Conservation (phyloP, 2,888 invertebrate genomes). For the Dichetophora obliterata region DNA sequence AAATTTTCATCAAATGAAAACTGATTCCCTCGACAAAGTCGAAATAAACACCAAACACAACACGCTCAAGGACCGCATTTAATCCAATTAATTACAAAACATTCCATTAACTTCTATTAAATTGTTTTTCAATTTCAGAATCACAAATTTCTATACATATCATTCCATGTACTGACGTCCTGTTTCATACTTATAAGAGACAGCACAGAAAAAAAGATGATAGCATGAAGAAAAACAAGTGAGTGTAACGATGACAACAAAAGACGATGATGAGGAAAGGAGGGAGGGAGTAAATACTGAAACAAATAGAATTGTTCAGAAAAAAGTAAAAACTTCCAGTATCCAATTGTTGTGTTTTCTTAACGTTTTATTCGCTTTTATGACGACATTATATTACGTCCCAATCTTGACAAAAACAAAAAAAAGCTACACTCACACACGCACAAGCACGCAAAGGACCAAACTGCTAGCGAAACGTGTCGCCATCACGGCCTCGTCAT, state of each 20-base stretch:
- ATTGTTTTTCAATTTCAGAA: constrained; percentile 1
- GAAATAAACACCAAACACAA: background rate
- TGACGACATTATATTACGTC: background rate
- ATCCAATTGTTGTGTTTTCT: constrained; percentile 6
- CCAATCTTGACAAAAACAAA: background rate
- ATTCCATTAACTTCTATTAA: background rate
- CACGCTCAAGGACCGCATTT: background rate
- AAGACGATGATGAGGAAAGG: too few relatives aligned
- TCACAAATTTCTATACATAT: background rate
- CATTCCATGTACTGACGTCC: background rate
- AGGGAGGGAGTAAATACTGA: too few relatives aligned
- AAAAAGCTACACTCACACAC: background rate
- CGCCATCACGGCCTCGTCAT: background rate
- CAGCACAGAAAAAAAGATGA: background rate
- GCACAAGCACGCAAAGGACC: background rate
- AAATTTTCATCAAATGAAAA: too few relatives aligned
- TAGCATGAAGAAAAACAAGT: background rate
- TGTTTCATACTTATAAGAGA: background rate
- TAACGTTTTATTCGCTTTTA: background rate
- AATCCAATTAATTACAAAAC: background rate
- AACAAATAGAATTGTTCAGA: background rate
- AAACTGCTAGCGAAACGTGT: background rate
- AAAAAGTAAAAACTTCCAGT: background rate
- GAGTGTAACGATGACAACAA: background rate
- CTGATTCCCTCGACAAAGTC: too few relatives aligned